These are phyloP conservation scores for Scatophagus argus DNA, from an alignment of 2,113 vertebrate genomes.

Conservation along the genomic window DNA sequence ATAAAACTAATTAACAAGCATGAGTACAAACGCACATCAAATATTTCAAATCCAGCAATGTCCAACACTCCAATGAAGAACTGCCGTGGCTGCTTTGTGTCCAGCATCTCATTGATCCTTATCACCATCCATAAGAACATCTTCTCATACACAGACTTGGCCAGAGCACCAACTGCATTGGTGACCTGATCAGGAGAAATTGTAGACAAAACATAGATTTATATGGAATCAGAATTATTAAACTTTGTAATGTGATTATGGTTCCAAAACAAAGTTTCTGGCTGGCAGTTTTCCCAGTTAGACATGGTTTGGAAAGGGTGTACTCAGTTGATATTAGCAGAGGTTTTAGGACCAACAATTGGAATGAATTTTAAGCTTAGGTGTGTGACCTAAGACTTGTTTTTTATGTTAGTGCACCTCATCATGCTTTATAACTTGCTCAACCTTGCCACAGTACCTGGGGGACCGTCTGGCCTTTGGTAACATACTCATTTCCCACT, in stretches of 20 bases:
- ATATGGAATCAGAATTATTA: not conserved
- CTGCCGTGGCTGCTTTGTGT: conserved; percentile 73
- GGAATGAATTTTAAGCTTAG: no score
- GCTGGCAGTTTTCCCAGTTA: no score
- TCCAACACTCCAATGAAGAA: conserved; percentile 76
- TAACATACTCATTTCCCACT: conserved; percentile 78
- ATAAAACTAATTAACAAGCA: not conserved
- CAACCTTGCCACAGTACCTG: conserved; percentile 59
- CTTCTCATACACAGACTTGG: conserved; percentile 90
- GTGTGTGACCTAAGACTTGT: no score
- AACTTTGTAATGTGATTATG: no score
- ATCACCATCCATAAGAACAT: conserved; percentile 91
- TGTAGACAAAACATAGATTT: not conserved
- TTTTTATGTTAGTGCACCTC: not conserved
- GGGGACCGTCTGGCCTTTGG: conserved; percentile 76
- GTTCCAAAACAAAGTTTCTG: no score
- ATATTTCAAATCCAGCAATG: conserved; percentile 80
- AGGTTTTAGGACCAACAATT: no score
- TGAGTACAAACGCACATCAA: conserved; percentile 60
- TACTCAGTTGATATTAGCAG: no score
- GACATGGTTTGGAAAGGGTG: no score
- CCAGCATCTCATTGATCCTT: conserved; percentile 75
- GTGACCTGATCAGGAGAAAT: conserved; percentile 50
- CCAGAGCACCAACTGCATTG: conserved; percentile 86
- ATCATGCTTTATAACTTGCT: not conserved